Evolutionary conservation across 2,888 invertebrate genomes (phyloP).

Genomic region (Pyrochroa serraticornis): DNA sequence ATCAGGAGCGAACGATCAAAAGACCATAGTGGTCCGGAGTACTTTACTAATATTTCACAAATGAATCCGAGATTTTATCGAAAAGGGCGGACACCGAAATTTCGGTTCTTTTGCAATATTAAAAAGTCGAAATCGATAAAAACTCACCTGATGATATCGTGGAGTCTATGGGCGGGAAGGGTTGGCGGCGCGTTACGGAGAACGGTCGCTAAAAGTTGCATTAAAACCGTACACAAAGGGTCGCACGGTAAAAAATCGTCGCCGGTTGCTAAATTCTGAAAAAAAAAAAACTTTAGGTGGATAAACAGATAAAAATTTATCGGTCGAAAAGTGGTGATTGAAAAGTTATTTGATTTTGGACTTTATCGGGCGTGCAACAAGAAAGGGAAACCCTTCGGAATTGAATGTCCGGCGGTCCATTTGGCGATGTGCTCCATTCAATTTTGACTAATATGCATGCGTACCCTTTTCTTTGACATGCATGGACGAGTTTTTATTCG

Average conservation of each 20-base stretch:
- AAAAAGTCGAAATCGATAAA: constrained; percentile 8
- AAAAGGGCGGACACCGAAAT: too few relatives aligned
- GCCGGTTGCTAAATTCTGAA: constrained; percentile 49
- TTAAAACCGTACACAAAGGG: constrained; percentile 58
- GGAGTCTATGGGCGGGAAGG: constrained; percentile 57
- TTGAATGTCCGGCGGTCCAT: constrained; percentile 41
- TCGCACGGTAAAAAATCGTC: constrained; percentile 55
- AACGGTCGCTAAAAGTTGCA: constrained; percentile 62
- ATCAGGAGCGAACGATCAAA: constrained; percentile 3
- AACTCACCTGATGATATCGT: constrained; percentile 65
- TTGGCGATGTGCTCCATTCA: constrained; percentile 38
- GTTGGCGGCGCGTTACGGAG: constrained; percentile 59
- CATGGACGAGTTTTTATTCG: constrained; percentile 24
- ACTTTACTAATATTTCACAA: too few relatives aligned
- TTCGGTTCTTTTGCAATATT: neutral
- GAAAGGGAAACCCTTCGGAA: constrained; percentile 27
- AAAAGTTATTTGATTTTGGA: constrained; percentile 6
- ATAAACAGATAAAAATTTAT: constrained; percentile 4
- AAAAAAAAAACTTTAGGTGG: constrained; percentile 26
- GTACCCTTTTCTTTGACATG: constrained; percentile 22
- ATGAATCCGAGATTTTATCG: too few relatives aligned
- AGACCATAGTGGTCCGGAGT: too few relatives aligned
- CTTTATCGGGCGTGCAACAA: constrained; percentile 33
- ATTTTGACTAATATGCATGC: constrained; percentile 28
- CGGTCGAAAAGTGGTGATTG: neutral